Percentiles rank a stretch among this genome's conserved stretches.
phyloP scores from a whole-genome alignment of 1,140 invertebrate genomes.

The Cardiocondyla obscurior region DNA sequence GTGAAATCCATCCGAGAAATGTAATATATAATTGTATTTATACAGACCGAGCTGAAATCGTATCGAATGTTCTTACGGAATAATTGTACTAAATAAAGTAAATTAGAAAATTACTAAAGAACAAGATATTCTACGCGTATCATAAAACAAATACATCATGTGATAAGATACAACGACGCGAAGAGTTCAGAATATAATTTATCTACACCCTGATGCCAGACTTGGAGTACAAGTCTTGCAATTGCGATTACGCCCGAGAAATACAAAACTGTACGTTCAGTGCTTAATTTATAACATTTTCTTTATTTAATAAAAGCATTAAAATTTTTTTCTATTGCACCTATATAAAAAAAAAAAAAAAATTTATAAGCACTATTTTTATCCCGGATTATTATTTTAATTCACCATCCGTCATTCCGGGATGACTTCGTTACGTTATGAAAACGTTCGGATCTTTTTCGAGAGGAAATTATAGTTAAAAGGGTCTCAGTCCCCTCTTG shows the following conservation, averaged over 20 bases:
- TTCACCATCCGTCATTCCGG: not conserved
- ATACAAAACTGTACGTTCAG: not conserved
- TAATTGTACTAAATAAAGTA: not conserved
- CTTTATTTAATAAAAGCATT: not conserved
- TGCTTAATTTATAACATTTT: not conserved
- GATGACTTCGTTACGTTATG: constrained; percentile 32
- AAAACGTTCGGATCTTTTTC: constrained; percentile 21
- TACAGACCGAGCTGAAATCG: not conserved
- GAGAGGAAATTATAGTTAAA: constrained; percentile 50
- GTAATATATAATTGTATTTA: not conserved
- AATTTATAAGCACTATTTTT: too few species aligned
- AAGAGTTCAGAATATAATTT: not conserved
- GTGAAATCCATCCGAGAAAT: not conserved
- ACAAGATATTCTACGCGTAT: not conserved
- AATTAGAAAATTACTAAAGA: not conserved
- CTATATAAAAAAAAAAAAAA: too few species aligned
- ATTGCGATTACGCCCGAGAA: not conserved
- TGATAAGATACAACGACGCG: not conserved
- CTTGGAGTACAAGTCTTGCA: not conserved
- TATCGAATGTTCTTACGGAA: not conserved
- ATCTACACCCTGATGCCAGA: not conserved
- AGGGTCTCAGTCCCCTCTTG: constrained; percentile 23
- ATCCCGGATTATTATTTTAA: not conserved
- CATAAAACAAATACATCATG: not conserved
- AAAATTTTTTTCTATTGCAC: not conserved